A percentile compares a stretch with the other conserved stretches of the same genome.
Conservation (phyloP, 1,140 invertebrate species). For the Gyrodactylus salaris region DNA sequence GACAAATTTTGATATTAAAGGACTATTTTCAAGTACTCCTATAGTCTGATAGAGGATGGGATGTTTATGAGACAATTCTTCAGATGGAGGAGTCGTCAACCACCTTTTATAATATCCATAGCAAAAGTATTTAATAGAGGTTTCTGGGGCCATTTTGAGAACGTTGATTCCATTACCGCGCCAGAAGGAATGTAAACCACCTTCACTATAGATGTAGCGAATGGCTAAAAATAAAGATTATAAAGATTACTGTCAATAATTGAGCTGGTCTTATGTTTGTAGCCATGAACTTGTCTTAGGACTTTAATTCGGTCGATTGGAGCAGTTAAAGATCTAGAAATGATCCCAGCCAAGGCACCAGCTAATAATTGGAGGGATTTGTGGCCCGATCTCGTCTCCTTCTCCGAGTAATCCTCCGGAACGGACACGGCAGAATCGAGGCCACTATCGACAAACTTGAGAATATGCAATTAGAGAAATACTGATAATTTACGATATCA, state of each 20-base stretch:
- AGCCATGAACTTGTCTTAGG: not conserved
- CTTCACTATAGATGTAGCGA: slow-evolving; percentile 40
- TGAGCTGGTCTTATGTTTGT: not conserved
- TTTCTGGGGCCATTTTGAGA: slow-evolving; percentile 85
- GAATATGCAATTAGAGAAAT: not conserved
- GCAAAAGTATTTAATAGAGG: slow-evolving; percentile 77
- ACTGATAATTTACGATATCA: not conserved
- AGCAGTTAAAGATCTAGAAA: slow-evolving; percentile 4
- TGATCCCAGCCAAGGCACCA: slow-evolving; percentile 2
- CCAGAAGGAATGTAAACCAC: slow-evolving; percentile 58
- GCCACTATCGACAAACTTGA: not conserved
- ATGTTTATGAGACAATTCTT: not conserved
- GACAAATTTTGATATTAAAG: slow-evolving; percentile 31
- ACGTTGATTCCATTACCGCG: slow-evolving; percentile 93
- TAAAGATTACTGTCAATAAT: not conserved
- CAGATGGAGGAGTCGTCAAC: not conserved
- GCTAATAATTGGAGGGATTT: not conserved
- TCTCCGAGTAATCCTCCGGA: not conserved
- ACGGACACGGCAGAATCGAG: not conserved
- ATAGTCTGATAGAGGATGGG: not conserved
- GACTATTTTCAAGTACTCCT: slow-evolving; percentile 33
- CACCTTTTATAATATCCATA: slow-evolving; percentile 27
- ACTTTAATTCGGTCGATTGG: slow-evolving; percentile 7
- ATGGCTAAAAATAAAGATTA: not conserved
- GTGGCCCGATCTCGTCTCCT: not conserved